A percentile compares a stretch with the other conserved stretches of the same genome.
Evolutionary conservation across 2,113 vertebrate genomes (phyloP).

Genomic region (Chionomys nivalis): DNA sequence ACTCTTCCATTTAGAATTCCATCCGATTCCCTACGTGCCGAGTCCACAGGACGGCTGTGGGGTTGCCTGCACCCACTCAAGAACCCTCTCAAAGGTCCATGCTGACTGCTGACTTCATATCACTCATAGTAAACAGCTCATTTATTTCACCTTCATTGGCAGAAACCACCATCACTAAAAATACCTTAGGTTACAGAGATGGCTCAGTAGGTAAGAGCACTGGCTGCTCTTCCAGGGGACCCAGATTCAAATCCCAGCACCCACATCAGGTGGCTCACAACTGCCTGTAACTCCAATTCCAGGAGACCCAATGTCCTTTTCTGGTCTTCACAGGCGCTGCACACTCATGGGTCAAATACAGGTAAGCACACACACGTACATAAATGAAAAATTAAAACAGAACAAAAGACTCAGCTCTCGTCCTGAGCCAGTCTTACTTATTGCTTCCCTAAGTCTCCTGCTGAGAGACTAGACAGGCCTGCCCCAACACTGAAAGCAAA

Average conservation of each 20-base stretch:
- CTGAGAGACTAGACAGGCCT: neutral
- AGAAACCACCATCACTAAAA: neutral
- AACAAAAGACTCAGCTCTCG: neutral
- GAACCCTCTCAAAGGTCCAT: neutral
- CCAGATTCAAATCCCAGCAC: neutral
- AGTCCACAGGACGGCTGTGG: neutral
- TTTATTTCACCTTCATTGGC: neutral
- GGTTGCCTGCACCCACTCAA: neutral
- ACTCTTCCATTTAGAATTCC: neutral
- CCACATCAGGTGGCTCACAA: neutral
- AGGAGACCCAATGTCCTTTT: neutral
- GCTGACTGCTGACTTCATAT: neutral
- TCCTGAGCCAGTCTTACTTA: neutral
- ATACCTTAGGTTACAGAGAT: neutral
- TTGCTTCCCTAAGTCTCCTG: neutral
- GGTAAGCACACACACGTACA: neutral
- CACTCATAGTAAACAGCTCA: neutral
- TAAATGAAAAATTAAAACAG: neutral
- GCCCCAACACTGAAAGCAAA: rapidly evolving
- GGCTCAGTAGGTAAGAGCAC: neutral
- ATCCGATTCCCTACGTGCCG: rapidly evolving
- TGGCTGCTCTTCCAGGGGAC: neutral
- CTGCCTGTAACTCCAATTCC: neutral
- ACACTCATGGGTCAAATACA: neutral
- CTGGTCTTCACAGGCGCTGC: neutral